Base-by-base conservation (phyloP, 2,113 vertebrate genomes). In the Camelus dromedarius region DNA sequence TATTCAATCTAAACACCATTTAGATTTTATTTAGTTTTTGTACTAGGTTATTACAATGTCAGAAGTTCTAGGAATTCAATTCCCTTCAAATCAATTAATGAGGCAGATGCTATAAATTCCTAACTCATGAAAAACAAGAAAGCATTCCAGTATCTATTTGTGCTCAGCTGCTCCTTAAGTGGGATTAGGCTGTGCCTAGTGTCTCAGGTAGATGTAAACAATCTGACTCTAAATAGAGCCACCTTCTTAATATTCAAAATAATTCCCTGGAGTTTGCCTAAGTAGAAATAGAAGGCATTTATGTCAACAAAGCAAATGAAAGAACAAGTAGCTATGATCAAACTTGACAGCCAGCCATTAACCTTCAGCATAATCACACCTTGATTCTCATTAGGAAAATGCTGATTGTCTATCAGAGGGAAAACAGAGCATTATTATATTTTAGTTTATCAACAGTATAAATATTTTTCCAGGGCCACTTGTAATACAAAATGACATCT, bases 11-110 rank as follows among this genome's bases (percentile, higher is more conserved):
- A 83, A 92, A 90, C 89, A 81, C 52, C 12, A 93, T 81, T 91
- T 72, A 73, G 4, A 48, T 86, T 86, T 93, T 9, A 64, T 97
- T 95, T 84, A 79, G n/a, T 56, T 91, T 84, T 66, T 89, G 19
- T 93, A 38, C 8, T 81, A 70, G 70, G 66, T 56, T 87, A 64
- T 88, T 80, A 64, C 8, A 16, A 7, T 54, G 8, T 90, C 35
- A 85, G 19, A 88, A 84, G 58, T 94, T 94, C 46, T 95, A 94
- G 35, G 42, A 94, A 89, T 95, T 87, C 54, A 60, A 22, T 66
- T 91, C 52, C 54, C 46, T 62, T 87, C 16, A 87, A 90, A 81
- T 38, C 56, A 75, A 50, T n/a, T 83, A 77, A 91, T 80, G n/a
- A 73, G 64, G 30, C 32, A 87, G 89, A 62, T 69, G 24, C 28